Percentiles rank a stretch among this genome's conserved stretches.
Conservation (phyloP, 1,140 invertebrate genomes). For the Drosophila pseudoobscura region DNA sequence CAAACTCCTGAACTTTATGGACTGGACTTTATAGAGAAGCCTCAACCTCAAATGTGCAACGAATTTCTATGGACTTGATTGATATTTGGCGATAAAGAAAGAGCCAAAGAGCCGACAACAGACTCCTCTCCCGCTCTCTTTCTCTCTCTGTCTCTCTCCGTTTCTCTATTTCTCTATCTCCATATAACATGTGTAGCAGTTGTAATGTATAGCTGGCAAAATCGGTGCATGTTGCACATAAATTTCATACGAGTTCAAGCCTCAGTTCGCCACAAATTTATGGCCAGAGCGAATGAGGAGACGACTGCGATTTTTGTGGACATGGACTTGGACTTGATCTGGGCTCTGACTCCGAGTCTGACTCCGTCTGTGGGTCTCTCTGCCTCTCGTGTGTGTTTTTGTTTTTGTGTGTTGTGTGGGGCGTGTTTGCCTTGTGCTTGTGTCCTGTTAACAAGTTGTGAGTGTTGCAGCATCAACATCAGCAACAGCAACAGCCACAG, state of each 20-base stretch:
- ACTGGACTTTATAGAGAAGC: slow-evolving; percentile 35
- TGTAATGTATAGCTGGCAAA: slow-evolving; percentile 67
- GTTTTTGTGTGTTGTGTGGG: slow-evolving; percentile 28
- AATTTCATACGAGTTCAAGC: slow-evolving; percentile 75
- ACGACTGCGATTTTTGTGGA: slow-evolving; percentile 16
- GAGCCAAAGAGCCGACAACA: slow-evolving; percentile 27
- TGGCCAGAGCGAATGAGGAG: slow-evolving; percentile 48
- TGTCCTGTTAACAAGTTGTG: slow-evolving; percentile 72
- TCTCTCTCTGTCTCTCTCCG: slow-evolving; percentile 12
- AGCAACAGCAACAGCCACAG: no score
- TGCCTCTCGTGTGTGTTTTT: slow-evolving; percentile 9
- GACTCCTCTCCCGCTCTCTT: background rate
- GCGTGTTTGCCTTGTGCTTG: slow-evolving; percentile 40
- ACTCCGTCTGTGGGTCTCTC: slow-evolving; percentile 8
- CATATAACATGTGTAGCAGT: slow-evolving; percentile 66
- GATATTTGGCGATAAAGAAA: slow-evolving; percentile 75
- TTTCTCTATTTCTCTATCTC: slow-evolving; percentile 39
- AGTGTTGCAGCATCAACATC: slow-evolving; percentile 29
- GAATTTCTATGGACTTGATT: slow-evolving; percentile 65
- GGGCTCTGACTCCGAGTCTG: slow-evolving; percentile 11
- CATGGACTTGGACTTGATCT: slow-evolving; percentile 10
- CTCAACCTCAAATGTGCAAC: slow-evolving; percentile 32
- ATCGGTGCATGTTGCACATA: slow-evolving; percentile 72
- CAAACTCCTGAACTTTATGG: slow-evolving; percentile 77
- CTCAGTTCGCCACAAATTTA: slow-evolving; percentile 64